Evolutionary conservation across 2,888 invertebrate genomes (phyloP).

Genomic region (Laspeyria flexula): DNA sequence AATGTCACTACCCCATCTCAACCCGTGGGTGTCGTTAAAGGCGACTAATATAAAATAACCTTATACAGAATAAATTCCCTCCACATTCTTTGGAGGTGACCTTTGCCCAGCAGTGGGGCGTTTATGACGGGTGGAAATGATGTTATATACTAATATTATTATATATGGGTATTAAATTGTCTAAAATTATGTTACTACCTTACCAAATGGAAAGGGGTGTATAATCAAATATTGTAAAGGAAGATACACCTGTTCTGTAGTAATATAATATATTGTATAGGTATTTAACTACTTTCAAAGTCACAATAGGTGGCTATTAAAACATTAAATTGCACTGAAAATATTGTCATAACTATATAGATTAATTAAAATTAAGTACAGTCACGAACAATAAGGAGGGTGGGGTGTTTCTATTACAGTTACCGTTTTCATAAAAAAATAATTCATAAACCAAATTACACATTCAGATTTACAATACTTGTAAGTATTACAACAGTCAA

Average conservation of each 20-base stretch:
- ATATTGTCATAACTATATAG: slow-evolving; percentile 46
- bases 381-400: slow-evolving; percentile 50
- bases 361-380: slow-evolving; percentile 45
- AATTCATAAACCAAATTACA: neutral
- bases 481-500: neutral
- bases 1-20: too few species aligned
- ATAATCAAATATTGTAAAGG: slow-evolving; percentile 26
- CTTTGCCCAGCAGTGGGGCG: too few species aligned
- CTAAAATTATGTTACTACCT: slow-evolving; percentile 25
- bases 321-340: slow-evolving; percentile 52
- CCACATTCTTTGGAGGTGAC: too few species aligned
- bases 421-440: slow-evolving; percentile 1
- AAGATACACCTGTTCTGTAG: slow-evolving; percentile 25
- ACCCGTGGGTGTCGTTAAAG: too few species aligned
- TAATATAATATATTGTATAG: slow-evolving; percentile 28
- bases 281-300: slow-evolving; percentile 31
- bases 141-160: too few species aligned
- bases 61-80: too few species aligned
- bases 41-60: too few species aligned
- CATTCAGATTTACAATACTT: neutral
- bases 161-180: too few species aligned
- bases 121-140: too few species aligned
- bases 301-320: slow-evolving; percentile 44
- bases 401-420: slow-evolving; percentile 11
- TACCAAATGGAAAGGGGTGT: slow-evolving; percentile 24